Evolutionary conservation across 1,140 invertebrate genomes (phyloP).

Genomic region (Saxidomus purpurata): DNA sequence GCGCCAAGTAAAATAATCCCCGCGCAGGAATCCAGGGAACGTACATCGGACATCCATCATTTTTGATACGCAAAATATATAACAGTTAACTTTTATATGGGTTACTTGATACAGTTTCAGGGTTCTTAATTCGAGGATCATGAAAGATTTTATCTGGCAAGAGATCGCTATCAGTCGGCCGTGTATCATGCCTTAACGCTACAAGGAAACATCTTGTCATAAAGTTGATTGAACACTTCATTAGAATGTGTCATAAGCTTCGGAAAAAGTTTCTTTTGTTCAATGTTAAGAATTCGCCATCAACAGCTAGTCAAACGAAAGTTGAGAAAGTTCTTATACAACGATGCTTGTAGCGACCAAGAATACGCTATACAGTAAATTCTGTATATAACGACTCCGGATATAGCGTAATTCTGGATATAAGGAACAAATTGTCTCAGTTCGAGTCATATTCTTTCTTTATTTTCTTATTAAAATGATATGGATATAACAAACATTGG

Average conservation of each 20-base stretch:
- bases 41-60: conserved; percentile 47
- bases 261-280: too few species aligned
- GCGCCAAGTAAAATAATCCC: conserved; percentile 64
- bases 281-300: too few species aligned
- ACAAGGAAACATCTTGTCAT: background rate
- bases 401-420: too few species aligned
- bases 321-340: too few species aligned
- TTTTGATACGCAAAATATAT: conserved; percentile 35
- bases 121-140: conserved; percentile 42
- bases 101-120: conserved; percentile 57
- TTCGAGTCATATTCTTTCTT: too few species aligned
- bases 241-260: background rate
- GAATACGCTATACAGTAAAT: too few species aligned
- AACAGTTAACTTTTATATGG: conserved; percentile 64
- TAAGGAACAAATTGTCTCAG: too few species aligned
- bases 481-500: too few species aligned
- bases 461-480: too few species aligned
- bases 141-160: conserved; percentile 58
- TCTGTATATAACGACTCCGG: too few species aligned
- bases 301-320: too few species aligned
- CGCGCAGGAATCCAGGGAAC: conserved; percentile 29
- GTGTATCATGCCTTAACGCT: conserved; percentile 12
- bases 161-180: conserved; percentile 50
- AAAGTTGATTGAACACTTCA: background rate
- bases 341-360: too few species aligned